phyloP scores from a whole-genome alignment of 2,888 invertebrate species.

The Pheosia gnoma region DNA sequence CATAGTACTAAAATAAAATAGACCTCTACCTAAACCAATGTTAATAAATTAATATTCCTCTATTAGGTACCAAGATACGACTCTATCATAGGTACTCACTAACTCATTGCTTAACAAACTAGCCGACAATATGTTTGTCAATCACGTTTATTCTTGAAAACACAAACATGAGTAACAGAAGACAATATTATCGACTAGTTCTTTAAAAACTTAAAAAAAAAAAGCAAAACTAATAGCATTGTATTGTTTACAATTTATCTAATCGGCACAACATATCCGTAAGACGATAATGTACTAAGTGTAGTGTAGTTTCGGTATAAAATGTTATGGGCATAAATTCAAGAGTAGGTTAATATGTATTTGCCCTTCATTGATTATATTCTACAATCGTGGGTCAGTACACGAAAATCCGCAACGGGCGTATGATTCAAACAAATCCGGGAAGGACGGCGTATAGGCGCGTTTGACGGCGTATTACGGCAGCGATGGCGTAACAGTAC shows the following conservation, averaged over 20 bases:
- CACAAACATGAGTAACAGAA: not conserved
- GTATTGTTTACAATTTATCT: not conserved
- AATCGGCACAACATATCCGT: no score
- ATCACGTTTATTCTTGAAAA: not conserved
- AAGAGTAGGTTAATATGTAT: no score
- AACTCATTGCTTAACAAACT: not conserved
- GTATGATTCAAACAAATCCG: constrained; percentile 21
- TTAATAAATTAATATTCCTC: not conserved
- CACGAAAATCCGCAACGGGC: not conserved
- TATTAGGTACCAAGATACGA: no score
- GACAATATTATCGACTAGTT: not conserved
- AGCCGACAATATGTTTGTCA: not conserved
- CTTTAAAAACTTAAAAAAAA: not conserved
- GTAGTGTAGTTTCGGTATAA: no score
- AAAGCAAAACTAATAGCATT: not conserved
- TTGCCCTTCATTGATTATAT: no score
- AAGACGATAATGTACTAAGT: no score
- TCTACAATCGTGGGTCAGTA: not conserved
- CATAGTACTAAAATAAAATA: not conserved
- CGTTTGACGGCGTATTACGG: constrained; percentile 55
- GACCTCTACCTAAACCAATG: not conserved
- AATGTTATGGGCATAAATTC: no score
- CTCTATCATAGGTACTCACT: not conserved
- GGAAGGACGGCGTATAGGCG: constrained; percentile 35
- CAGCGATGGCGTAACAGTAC: constrained; percentile 64